Base-by-base conservation (phyloP, 2,888 invertebrate genomes). In the Panopea generosa region DNA sequence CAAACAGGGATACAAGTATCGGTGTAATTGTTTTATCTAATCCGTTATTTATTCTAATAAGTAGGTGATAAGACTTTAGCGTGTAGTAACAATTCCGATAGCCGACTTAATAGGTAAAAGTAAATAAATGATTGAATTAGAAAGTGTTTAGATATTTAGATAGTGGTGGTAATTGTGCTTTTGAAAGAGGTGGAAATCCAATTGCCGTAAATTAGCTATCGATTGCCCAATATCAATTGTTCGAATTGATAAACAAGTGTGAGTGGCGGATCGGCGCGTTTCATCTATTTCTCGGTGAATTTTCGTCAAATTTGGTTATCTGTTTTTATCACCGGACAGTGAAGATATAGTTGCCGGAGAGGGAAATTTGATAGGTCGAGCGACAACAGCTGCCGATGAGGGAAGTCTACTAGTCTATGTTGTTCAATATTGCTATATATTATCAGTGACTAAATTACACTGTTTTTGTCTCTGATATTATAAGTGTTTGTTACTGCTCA, bases 11-110 rank as follows among this genome's bases (percentile, higher is more conserved):
- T 16, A n/a, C 33, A 27, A 20, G 20, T 45, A 47, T 53, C 53
- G 20, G 24, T 33, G 53, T 80, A 80, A 80, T 80, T 80, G 73
- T 80, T 80, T 80, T 80, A 80, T 80, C 80, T 47, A 63, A 63
- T 60, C 69, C 66, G 22, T 45, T 72, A 70, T 77, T 77, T 77
- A 56, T 50, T 52, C 57, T 68, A 59, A 59, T 75, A 70, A 70
- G 80, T 72, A 76, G 38, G 76, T 73, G 80, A 77, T 80, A 80
- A 80, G 71, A 22, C 60, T n/a, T 20, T 40, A 45, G 56, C 45
- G 43, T 40, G 40, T 49, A 20, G 66, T 60, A 53, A 65, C 65
- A 60, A 57, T 43, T 70, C 43, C 67, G 61, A 68, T 75, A 50
- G 68, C 38, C 20, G 49, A 52, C 53, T 59, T 67, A 71, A 71